phyloP scores from a whole-genome alignment of 2,113 vertebrate species.

The Channa maculata region DNA sequence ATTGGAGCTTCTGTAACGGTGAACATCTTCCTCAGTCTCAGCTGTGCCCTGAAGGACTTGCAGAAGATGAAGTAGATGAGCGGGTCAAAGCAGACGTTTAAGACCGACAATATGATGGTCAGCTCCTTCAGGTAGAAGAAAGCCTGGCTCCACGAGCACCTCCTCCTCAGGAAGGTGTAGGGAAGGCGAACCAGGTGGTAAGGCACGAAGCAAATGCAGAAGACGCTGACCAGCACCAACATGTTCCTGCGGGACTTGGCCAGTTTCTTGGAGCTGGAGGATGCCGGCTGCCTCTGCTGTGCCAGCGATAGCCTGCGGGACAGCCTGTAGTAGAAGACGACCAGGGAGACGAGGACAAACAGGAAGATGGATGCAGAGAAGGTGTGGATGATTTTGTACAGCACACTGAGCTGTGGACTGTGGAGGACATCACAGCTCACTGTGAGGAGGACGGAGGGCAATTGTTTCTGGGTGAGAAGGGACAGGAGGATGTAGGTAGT shows the following conservation, averaged over 20 bases:
- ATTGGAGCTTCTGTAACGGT: fast-evolving
- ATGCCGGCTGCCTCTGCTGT: constrained; percentile 14
- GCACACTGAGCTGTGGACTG: background rate
- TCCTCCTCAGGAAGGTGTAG: constrained; percentile 54
- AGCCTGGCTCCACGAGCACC: background rate
- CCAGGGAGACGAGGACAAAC: constrained; percentile 64
- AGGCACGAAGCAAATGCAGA: constrained; percentile 82
- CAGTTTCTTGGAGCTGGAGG: constrained; percentile 48
- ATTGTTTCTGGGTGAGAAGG: background rate
- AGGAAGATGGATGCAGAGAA: constrained; percentile 62
- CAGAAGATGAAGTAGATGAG: constrained; percentile 83
- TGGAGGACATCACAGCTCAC: constrained; percentile 53
- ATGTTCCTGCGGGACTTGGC: constrained; percentile 75
- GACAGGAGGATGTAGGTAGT: constrained; percentile 61
- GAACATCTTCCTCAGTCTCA: constrained; percentile 5
- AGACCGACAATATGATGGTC: constrained; percentile 65
- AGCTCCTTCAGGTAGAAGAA: constrained; percentile 78
- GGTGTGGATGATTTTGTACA: constrained; percentile 65
- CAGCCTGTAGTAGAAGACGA: constrained; percentile 72
- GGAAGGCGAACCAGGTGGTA: constrained; percentile 81
- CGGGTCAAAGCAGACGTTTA: constrained; percentile 83
- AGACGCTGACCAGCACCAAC: constrained; percentile 75
- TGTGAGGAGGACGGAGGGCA: fast-evolving
- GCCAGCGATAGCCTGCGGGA: constrained; percentile 49
- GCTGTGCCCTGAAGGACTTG: constrained; percentile 70